These are phyloP conservation scores for Cliona cf. orientalis DNA, from an alignment of 37 sponge, comb jelly and placozoan genomes.

Conservation along the genomic window DNA sequence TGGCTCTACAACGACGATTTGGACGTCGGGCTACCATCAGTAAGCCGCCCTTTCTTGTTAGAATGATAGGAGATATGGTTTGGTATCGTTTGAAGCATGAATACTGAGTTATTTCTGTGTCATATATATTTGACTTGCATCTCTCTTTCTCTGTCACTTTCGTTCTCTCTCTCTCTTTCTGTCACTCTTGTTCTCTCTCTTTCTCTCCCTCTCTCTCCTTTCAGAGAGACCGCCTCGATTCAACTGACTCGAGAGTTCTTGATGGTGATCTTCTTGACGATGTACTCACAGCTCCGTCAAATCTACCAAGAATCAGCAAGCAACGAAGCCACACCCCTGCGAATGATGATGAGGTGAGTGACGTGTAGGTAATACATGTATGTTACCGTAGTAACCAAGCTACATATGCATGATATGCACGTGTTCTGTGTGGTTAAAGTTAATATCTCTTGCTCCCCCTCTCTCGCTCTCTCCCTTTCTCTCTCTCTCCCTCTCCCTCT, in stretches of 20 bases:
- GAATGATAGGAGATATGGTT: not conserved
- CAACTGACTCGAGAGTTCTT: constrained; percentile 22
- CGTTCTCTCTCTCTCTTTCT: not conserved
- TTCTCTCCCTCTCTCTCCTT: not conserved
- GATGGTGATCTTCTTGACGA: constrained; percentile 73
- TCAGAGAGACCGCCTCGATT: constrained; percentile 31
- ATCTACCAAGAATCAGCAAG: too few relatives aligned
- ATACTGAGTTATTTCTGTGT: not conserved
- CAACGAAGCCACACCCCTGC: constrained; percentile 16
- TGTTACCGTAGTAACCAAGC: not conserved
- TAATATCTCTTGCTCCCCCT: not conserved
- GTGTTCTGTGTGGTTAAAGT: too few relatives aligned
- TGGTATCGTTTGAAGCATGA: not conserved
- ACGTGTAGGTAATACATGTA: not conserved
- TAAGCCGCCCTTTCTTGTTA: too few relatives aligned
- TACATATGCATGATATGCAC: too few relatives aligned
- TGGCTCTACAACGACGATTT: constrained; percentile 81
- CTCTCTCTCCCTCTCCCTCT: not conserved
- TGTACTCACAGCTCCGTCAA: constrained; percentile 66
- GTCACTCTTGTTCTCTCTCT: not conserved
- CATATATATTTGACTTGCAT: not conserved
- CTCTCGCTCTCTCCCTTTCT: not conserved
- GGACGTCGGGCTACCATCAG: constrained; percentile 43
- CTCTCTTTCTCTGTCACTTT: not conserved
- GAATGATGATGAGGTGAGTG: constrained; percentile 54